Conservation (phyloP, 2,797 vertebrate species). For the Columba guinea region DNA sequence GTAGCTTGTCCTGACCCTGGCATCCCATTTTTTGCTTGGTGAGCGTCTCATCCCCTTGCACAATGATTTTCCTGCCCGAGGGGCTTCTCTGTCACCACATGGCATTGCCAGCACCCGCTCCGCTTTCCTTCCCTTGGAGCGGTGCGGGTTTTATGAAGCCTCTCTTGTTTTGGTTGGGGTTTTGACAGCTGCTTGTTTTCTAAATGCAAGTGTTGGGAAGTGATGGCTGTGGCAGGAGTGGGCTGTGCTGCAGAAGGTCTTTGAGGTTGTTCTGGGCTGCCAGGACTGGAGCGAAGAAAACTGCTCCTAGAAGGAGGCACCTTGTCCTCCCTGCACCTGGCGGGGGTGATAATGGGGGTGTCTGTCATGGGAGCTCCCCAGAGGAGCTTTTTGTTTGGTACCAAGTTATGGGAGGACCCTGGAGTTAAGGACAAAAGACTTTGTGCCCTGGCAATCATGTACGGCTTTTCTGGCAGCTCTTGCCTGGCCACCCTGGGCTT, state of each 20-base stretch:
- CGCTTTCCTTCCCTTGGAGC: not conserved
- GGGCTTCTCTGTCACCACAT: not conserved
- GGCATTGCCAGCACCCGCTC: not conserved
- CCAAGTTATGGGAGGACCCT: not conserved
- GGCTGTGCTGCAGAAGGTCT: not conserved
- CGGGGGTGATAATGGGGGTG: not conserved
- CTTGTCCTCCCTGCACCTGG: not conserved
- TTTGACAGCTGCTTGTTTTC: not conserved
- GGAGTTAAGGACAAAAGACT: not conserved
- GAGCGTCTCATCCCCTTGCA: not conserved
- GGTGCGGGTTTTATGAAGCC: not conserved
- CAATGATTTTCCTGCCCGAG: not conserved
- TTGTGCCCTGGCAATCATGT: not conserved
- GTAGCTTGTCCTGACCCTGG: not conserved
- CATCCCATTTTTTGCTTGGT: not conserved
- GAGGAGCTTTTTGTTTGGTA: not conserved
- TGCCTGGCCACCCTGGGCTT: fast-evolving
- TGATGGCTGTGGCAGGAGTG: fast-evolving
- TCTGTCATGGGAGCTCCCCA: not conserved
- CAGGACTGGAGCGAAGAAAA: not conserved
- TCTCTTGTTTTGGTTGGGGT: not conserved
- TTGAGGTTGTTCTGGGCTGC: not conserved
- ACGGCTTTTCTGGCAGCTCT: not conserved
- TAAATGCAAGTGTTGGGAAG: not conserved
- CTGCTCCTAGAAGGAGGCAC: not conserved